These are phyloP conservation scores for Dipodomys merriami DNA, from an alignment of 2,113 vertebrate genomes.

Conservation along the genomic window DNA sequence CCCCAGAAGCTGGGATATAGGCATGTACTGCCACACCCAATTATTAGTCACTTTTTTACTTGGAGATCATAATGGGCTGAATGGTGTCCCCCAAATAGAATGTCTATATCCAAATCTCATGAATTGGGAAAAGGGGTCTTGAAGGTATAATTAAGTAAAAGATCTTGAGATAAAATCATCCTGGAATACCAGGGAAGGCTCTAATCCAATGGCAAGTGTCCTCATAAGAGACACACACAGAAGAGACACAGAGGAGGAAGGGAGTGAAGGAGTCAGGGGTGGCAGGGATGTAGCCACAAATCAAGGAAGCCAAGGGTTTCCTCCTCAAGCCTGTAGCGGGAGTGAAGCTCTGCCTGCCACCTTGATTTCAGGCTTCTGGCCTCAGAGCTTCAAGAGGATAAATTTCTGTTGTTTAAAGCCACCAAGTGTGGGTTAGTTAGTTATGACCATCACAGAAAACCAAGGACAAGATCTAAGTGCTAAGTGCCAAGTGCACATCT, in stretches of 20 bases:
- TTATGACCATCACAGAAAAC: not conserved
- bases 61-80: not conserved
- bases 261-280: not conserved
- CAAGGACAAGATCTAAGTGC: not conserved
- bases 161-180: not conserved
- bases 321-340: not conserved
- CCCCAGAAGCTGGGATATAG: no score
- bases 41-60: not conserved
- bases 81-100: not conserved
- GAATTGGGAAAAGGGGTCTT: not conserved
- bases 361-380: not conserved
- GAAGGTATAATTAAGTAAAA: not conserved
- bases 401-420: not conserved
- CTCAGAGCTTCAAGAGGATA: not conserved
- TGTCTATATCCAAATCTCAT: not conserved
- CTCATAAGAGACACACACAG: not conserved
- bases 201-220: not conserved
- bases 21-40: no score
- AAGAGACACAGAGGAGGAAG: not conserved
- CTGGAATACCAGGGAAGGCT: not conserved
- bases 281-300: not conserved
- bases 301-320: not conserved
- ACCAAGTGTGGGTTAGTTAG: not conserved
- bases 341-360: not conserved
- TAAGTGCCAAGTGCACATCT: not conserved